phyloP scores from a whole-genome alignment of 2,888 invertebrate species.

The Anoncus sp. region DNA sequence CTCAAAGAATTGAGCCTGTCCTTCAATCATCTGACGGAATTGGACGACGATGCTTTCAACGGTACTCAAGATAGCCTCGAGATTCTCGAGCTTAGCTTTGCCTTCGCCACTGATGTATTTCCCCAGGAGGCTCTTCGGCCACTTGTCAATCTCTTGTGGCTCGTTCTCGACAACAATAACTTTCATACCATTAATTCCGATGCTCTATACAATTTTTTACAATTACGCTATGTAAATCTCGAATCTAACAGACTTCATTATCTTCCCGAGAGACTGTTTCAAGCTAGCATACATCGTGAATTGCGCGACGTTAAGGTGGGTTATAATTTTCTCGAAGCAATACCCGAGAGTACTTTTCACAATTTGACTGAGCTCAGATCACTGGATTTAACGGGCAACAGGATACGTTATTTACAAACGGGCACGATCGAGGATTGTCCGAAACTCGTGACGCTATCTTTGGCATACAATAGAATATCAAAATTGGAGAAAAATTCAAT shows the following conservation, averaged over 20 bases:
- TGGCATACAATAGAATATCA: constrained; percentile 92
- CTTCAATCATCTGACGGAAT: constrained; percentile 94
- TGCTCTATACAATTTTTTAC: constrained; percentile 86
- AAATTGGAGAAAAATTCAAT: constrained; percentile 90
- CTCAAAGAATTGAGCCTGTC: constrained; percentile 95
- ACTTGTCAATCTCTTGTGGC: constrained; percentile 90
- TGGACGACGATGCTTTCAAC: constrained; percentile 92
- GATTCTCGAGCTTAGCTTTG: constrained; percentile 94
- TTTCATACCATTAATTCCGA: constrained; percentile 89
- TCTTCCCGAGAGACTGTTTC: constrained; percentile 88
- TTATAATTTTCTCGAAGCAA: constrained; percentile 90
- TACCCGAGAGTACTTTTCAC: constrained; percentile 89
- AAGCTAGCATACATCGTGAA: constrained; percentile 88
- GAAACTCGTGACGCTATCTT: constrained; percentile 91
- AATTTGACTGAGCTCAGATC: constrained; percentile 90
- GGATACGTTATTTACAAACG: constrained; percentile 87
- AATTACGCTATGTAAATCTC: constrained; percentile 90
- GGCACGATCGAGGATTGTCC: constrained; percentile 91
- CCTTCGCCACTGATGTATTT: constrained; percentile 91
- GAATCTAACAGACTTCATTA: constrained; percentile 92
- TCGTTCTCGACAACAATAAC: constrained; percentile 95
- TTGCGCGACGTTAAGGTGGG: constrained; percentile 92
- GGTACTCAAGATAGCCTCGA: constrained; percentile 91
- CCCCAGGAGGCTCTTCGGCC: constrained; percentile 91
- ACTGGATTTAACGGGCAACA: constrained; percentile 91